These are phyloP conservation scores for Rhinogobius similis DNA, from an alignment of 2,113 vertebrate species.

Conservation along the genomic window DNA sequence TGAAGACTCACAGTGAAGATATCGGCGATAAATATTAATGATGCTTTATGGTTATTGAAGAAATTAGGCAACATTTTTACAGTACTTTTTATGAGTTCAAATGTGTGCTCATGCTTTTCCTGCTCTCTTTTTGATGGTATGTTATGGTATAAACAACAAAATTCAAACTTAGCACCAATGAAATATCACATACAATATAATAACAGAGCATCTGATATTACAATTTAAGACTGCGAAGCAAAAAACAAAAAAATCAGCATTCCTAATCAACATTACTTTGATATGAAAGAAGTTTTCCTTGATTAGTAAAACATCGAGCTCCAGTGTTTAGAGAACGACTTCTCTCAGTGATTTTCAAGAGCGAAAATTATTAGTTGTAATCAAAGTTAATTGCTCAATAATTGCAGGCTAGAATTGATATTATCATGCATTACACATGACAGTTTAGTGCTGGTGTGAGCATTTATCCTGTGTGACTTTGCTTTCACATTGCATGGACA, in stretches of 20 bases:
- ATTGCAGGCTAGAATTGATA: background rate
- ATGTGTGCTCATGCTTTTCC: background rate
- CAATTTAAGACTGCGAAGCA: background rate
- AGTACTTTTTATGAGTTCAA: background rate
- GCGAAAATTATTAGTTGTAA: conserved; percentile 1
- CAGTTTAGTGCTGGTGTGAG: background rate
- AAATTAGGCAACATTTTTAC: conserved; percentile 6
- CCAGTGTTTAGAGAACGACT: background rate
- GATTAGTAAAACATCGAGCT: background rate
- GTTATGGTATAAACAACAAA: background rate
- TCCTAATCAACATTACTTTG: background rate
- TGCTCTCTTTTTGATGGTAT: background rate
- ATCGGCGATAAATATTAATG: conserved; percentile 14
- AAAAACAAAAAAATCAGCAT: background rate
- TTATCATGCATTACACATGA: background rate
- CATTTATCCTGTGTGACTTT: too few relatives aligned
- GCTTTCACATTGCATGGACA: background rate
- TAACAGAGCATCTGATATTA: too few relatives aligned
- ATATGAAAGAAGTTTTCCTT: background rate
- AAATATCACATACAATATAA: background rate
- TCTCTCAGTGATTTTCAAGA: conserved; percentile 1
- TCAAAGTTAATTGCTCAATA: conserved; percentile 11
- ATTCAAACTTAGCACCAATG: background rate
- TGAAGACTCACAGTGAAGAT: conserved; percentile 28
- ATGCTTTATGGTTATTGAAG: conserved; percentile 2